Conservation (phyloP, 2,888 invertebrate species). For the Melieria crassipennis region DNA sequence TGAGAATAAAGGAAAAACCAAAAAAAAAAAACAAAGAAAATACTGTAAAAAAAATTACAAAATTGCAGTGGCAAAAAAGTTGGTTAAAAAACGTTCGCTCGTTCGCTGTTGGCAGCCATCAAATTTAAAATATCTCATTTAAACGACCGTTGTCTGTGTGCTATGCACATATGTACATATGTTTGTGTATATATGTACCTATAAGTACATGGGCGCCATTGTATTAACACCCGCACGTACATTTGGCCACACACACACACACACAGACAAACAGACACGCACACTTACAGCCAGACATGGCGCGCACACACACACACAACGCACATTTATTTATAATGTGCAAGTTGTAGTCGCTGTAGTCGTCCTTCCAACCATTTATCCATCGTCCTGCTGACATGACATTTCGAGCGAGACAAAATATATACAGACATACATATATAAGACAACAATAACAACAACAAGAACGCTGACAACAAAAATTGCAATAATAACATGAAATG, state of each 20-base stretch:
- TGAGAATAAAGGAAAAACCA: background rate
- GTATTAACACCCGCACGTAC: background rate
- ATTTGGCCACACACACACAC: conserved; percentile 15
- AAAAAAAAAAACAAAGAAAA: background rate
- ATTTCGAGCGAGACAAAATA: conserved; percentile 20
- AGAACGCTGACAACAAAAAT: background rate
- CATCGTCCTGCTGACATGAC: conserved; percentile 40
- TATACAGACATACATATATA: background rate
- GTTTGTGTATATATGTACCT: conserved; percentile 2
- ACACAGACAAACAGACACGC: conserved; percentile 16
- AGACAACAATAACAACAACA: no score
- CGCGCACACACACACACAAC: conserved; percentile 18
- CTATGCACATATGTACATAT: conserved; percentile 5
- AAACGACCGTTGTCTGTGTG: conserved; percentile 16
- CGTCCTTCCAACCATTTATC: conserved; percentile 34
- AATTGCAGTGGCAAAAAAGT: conserved; percentile 3
- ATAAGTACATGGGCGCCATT: background rate
- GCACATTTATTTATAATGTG: conserved; percentile 8
- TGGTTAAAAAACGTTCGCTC: background rate
- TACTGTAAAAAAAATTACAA: background rate
- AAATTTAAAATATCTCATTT: conserved; percentile 27
- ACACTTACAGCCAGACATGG: conserved; percentile 14
- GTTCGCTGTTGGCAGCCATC: conserved; percentile 5
- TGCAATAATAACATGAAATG: conserved; percentile 10
- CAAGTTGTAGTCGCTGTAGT: conserved; percentile 10